Base-by-base conservation (phyloP, 2,113 vertebrate genomes). In the Planiliza haematocheilus region DNA sequence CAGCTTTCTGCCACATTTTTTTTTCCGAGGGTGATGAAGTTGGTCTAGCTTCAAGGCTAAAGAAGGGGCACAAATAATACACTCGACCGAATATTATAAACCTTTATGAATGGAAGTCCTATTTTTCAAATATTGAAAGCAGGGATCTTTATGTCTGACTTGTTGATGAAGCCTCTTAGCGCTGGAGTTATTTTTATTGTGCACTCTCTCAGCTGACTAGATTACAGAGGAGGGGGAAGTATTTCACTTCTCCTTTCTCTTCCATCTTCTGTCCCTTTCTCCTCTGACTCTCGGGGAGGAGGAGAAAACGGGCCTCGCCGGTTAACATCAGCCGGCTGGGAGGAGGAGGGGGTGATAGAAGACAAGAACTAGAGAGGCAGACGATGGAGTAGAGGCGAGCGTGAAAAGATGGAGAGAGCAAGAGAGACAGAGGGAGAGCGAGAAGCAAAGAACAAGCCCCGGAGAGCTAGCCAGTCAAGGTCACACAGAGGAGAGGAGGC, bases 381-480 rank as follows among this genome's bases (percentile, higher is more conserved):
- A 76, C 55, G 62, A 86, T 84, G 11, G 83, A 88, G 84, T 82
- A 77, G 74, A 76, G 60, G 70, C 43, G 21, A 77, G 77, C 18
- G 21, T 51, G 74, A 67, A 85, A 83, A 85, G 76, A 86, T 83
- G 70, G 82, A 86, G 73, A 61, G 77, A 67, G 84, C 50, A 59
- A 20, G 75, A 78, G 83, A 83, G 76, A 85, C 38, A 66, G 82
- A 88, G 66, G 48, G 70, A 86, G 79, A 74, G 81, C 37, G 56
- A 81, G 63, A 86, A 67, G 84, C 74, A 81, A 74, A 87, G 87
- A 91, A 89, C 80, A 78, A 86, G 89, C 74, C 89, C 85, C 43
- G 75, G 86, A 91, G 85, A 86, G 88, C 86, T 90, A 86, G 85
- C 80, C 67, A 90, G 90, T 88, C 86, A 92, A 92, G 91, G 91